phyloP scores from a whole-genome alignment of 2,888 invertebrate genomes.

The Mimas tiliae region DNA sequence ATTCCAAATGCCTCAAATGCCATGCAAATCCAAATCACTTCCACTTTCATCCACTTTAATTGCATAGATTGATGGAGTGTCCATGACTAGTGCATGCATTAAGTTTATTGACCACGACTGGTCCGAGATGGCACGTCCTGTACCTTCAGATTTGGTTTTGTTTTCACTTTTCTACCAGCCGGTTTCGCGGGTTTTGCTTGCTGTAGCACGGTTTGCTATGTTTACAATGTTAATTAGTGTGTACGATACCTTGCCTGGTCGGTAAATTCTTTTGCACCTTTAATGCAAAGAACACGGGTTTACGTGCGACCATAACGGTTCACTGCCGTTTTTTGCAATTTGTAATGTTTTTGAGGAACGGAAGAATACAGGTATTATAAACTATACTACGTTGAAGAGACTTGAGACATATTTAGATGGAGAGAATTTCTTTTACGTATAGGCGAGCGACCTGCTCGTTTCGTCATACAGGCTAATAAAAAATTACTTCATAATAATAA shows the following conservation, averaged over 20 bases:
- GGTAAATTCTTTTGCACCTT: background rate
- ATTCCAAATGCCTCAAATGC: conserved; percentile 1
- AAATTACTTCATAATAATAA: no score
- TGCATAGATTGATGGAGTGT: background rate
- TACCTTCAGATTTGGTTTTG: conserved; percentile 13
- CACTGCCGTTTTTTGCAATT: background rate
- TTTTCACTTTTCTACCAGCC: conserved; percentile 14
- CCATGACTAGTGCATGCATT: background rate
- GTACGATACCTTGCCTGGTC: background rate
- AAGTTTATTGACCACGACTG: conserved; percentile 12
- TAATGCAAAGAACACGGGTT: background rate
- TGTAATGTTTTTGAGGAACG: no score
- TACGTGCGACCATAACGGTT: no score
- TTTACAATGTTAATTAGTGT: conserved; percentile 14
- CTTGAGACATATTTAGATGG: no score
- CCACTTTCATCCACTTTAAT: conserved; percentile 15
- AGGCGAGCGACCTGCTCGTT: no score
- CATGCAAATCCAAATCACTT: conserved; percentile 22
- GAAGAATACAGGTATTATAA: no score
- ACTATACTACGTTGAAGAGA: no score
- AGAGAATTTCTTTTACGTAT: no score
- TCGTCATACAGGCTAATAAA: no score
- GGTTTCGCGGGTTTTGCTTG: conserved; percentile 6
- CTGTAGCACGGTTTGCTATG: background rate
- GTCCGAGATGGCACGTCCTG: conserved; percentile 18